Evolutionary conservation across 2,797 vertebrate species (phyloP).

Genomic region (Argentina silus): DNA sequence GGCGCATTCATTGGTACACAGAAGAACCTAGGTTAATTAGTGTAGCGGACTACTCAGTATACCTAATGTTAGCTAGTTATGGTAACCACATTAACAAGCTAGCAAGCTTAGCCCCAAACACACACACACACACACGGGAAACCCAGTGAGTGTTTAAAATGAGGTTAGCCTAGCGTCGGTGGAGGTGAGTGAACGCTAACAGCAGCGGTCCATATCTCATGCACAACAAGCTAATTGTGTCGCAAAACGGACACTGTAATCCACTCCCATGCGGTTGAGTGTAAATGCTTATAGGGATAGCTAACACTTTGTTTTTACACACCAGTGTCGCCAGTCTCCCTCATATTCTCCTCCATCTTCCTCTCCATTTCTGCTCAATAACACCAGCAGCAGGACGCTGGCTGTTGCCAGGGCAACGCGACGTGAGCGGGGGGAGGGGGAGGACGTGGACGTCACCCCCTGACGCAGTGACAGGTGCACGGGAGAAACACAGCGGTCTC

Average conservation of each 20-base stretch:
- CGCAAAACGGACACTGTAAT: not conserved
- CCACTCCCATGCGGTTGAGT: constrained; percentile 2
- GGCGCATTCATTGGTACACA: too few relatives aligned
- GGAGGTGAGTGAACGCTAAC: constrained; percentile 2
- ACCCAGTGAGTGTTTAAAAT: too few relatives aligned
- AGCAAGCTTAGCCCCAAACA: too few relatives aligned
- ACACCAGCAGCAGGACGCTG: constrained; percentile 66
- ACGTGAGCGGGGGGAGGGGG: constrained; percentile 22
- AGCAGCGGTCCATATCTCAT: constrained; percentile 21
- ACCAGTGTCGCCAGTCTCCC: constrained; percentile 77
- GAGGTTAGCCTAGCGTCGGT: too few relatives aligned
- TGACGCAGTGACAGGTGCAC: constrained; percentile 1
- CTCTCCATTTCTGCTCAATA: constrained; percentile 60
- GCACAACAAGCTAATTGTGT: constrained; percentile 4
- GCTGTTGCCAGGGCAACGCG: constrained; percentile 78
- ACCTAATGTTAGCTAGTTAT: too few relatives aligned
- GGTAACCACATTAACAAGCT: too few relatives aligned
- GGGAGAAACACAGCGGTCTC: too few relatives aligned
- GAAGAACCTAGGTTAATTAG: too few relatives aligned
- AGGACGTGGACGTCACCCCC: not conserved
- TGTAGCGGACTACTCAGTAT: too few relatives aligned
- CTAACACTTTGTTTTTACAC: constrained; percentile 70
- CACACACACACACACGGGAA: too few relatives aligned
- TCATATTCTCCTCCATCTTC: constrained; percentile 82
- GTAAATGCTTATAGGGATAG: not conserved